phyloP scores from a whole-genome alignment of 2,797 vertebrate genomes.

The Gymnodraco acuticeps region DNA sequence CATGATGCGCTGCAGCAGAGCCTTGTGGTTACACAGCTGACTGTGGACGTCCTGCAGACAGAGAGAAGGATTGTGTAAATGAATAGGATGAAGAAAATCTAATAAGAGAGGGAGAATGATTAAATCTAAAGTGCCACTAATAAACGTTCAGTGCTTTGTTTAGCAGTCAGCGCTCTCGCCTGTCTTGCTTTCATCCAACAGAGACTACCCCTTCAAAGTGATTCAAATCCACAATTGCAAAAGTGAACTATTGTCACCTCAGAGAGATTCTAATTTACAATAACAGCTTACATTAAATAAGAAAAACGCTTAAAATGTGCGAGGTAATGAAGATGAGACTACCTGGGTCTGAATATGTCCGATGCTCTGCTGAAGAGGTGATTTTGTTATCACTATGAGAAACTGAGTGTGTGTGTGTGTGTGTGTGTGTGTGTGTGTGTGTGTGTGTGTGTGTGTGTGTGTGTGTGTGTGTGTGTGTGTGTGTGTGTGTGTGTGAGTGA shows the following conservation, averaged over 20 bases:
- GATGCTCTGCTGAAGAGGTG: conserved; percentile 32
- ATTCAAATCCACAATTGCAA: conserved; percentile 9
- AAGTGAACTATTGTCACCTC: conserved; percentile 35
- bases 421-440: conserved; percentile 20
- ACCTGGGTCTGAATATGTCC: conserved; percentile 35
- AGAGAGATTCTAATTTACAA: neutral
- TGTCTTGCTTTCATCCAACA: conserved; percentile 7
- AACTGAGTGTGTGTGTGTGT: conserved; percentile 35
- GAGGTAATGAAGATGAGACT: conserved; percentile 19
- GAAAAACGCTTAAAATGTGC: neutral
- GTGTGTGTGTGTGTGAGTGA: conserved; percentile 9
- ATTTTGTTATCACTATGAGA: conserved; percentile 35
- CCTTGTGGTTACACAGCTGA: conserved; percentile 86
- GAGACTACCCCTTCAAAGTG: conserved; percentile 19
- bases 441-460: conserved; percentile 35
- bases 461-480: conserved; percentile 14
- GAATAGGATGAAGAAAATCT: neutral
- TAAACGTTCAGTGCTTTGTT: conserved; percentile 4
- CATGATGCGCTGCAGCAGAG: conserved; percentile 85
- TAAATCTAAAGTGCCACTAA: too few species aligned
- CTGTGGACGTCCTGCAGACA: conserved; percentile 85
- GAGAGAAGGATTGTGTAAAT: neutral
- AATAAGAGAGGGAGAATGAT: neutral
- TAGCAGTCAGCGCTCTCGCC: neutral
- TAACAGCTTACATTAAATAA: neutral